These are phyloP conservation scores for Cosmia trapezina DNA, from an alignment of 2,888 invertebrate species.

Conservation along the genomic window DNA sequence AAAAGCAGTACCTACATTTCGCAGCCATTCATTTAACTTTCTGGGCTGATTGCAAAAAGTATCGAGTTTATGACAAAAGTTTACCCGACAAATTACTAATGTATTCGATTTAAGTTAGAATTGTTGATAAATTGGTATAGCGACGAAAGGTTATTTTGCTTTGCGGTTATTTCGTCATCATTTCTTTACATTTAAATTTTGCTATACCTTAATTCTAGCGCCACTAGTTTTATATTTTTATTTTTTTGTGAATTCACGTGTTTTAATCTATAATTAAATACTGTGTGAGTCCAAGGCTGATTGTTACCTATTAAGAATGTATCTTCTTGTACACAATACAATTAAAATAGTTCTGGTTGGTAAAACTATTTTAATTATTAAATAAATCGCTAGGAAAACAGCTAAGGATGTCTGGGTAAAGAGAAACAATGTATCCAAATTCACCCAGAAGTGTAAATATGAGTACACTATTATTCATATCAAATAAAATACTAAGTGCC, in stretches of 20 bases:
- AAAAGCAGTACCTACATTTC: slow-evolving; percentile 44
- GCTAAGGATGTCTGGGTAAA: neutral
- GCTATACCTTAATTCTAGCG: neutral
- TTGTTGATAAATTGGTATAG: neutral
- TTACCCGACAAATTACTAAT: slow-evolving; percentile 46
- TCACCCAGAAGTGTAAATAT: neutral
- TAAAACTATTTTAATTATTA: neutral
- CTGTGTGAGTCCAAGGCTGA: neutral
- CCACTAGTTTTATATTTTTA: neutral
- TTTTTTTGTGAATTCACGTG: neutral
- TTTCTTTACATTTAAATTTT: neutral
- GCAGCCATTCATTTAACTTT: slow-evolving; percentile 68
- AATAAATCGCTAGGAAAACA: neutral
- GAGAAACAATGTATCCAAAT: neutral
- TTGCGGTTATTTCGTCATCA: neutral
- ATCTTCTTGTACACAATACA: too few species aligned
- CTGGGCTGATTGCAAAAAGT: slow-evolving; percentile 71
- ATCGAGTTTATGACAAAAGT: slow-evolving; percentile 69
- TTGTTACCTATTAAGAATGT: too few species aligned
- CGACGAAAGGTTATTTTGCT: neutral
- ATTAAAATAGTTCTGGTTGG: too few species aligned
- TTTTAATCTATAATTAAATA: neutral
- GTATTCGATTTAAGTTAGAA: slow-evolving; percentile 8
- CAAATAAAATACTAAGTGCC: slow-evolving; percentile 1
- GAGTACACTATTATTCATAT: neutral